These are phyloP conservation scores for Columba janthina DNA, from an alignment of 2,113 vertebrate species.

Conservation along the genomic window DNA sequence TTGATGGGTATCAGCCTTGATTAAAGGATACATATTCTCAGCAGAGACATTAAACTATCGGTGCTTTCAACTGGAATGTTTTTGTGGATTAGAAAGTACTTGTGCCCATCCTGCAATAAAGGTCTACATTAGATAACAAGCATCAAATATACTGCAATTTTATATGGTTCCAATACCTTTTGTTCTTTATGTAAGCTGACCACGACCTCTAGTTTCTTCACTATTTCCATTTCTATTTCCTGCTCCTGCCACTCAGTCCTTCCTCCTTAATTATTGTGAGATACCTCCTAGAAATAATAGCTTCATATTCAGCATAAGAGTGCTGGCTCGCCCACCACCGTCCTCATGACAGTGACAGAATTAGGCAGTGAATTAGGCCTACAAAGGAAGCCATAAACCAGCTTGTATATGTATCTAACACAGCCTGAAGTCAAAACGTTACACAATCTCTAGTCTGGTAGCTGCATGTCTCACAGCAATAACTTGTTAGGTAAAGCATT, in stretches of 20 bases:
- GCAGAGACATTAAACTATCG: neutral
- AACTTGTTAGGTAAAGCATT: neutral
- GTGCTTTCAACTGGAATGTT: neutral
- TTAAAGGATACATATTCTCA: neutral
- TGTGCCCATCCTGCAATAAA: neutral
- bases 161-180: neutral
- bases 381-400: neutral
- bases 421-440: neutral
- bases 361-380: neutral
- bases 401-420: neutral
- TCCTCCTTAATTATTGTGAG: neutral
- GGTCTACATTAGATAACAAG: neutral
- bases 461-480: neutral
- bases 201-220: neutral
- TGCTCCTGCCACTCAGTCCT: neutral
- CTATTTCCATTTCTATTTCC: neutral
- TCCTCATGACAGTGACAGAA: neutral
- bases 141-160: neutral
- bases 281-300: neutral
- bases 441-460: neutral
- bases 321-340: neutral
- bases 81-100: neutral
- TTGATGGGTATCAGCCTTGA: neutral
- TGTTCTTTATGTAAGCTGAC: neutral
- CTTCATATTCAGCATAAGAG: neutral